Evolutionary conservation across 2,113 vertebrate genomes (phyloP), one percentile per base, ranked within the genome.

Genomic region (Tretioscincus oriximinensis): DNA sequence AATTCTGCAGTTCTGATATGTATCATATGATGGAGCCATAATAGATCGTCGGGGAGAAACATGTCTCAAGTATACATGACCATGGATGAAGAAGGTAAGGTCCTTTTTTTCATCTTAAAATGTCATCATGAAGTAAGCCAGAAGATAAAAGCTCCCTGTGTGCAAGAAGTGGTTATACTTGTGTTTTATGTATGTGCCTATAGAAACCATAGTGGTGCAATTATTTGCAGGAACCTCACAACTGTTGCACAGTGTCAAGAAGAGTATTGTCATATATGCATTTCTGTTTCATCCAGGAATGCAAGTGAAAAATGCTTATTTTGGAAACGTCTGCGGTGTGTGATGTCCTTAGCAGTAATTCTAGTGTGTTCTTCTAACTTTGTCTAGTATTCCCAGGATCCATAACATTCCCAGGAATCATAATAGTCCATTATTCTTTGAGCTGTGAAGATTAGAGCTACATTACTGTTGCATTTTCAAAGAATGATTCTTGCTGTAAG

Each of bases 21-120:
- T 74, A 81, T 84, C 58, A 51, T 24, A 69, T 20, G 41, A 2
- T 83, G 87, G 81, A 88, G 83, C 78, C 81, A 63, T 80, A 83
- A 22, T 86, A 88, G 84, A 92, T 82, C 22, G 1, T 77, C 83
- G 85, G 54, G 60, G 49, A 29, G 66, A 81, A 54, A 64, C 22
- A 80, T 73, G 61, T 87, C 24, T 41, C 72, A 26, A 41, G 24
- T 76, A 71, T 41, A 77, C 80, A 85, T 60, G 81, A 86, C 60
- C 79, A 90, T 94, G 91, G 83, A 93, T 0, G 78, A 89, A 86
- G 77, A 70, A 80, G 87, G 82, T 92, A 91, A 90, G 88, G 70
- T 54, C 2, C 45, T 90, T 8, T 0, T 8, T 67, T 83, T 90
- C 0, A 0, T 81, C n/a, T 85, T 87, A 76, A 26, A 45, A 47